These are phyloP conservation scores for Eristalis intricaria DNA, from an alignment of 2,888 invertebrate species.

Conservation along the genomic window DNA sequence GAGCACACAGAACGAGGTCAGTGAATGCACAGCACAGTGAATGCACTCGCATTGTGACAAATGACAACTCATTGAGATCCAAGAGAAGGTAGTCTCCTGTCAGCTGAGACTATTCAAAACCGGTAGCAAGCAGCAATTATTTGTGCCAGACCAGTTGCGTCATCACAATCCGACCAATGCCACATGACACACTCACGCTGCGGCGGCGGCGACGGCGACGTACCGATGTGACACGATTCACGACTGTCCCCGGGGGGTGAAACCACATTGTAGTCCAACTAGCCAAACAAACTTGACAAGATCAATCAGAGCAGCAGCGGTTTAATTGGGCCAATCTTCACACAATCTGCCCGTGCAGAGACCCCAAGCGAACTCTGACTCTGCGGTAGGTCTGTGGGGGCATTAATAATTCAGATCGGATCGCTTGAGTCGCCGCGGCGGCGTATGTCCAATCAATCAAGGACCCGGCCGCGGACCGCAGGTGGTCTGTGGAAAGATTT, in stretches of 20 bases:
- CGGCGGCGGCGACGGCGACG: too few relatives aligned
- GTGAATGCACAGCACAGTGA: not conserved
- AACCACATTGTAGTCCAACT: conserved; percentile 2
- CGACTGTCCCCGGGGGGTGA: conserved; percentile 16
- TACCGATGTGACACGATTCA: conserved; percentile 8
- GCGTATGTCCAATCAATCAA: conserved; percentile 65
- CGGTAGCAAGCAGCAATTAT: not conserved
- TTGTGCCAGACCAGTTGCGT: not conserved
- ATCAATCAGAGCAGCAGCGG: conserved; percentile 44
- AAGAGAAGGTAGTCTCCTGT: not conserved
- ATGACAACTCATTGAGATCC: not conserved
- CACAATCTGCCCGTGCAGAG: conserved; percentile 57
- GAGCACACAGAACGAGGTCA: not conserved
- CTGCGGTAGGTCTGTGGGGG: conserved; percentile 32
- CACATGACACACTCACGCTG: too few relatives aligned
- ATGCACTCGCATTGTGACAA: not conserved
- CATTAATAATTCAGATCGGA: conserved; percentile 46
- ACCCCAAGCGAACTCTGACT: conserved; percentile 46
- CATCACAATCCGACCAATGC: not conserved
- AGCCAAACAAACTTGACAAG: conserved; percentile 41
- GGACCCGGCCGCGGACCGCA: conserved; percentile 36
- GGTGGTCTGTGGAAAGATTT: conserved; percentile 15
- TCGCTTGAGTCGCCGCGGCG: conserved; percentile 36
- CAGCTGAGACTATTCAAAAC: not conserved
- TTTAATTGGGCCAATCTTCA: conserved; percentile 69